phyloP scores from a whole-genome alignment of 2,888 invertebrate genomes.

The Ormyrus labotus region DNA sequence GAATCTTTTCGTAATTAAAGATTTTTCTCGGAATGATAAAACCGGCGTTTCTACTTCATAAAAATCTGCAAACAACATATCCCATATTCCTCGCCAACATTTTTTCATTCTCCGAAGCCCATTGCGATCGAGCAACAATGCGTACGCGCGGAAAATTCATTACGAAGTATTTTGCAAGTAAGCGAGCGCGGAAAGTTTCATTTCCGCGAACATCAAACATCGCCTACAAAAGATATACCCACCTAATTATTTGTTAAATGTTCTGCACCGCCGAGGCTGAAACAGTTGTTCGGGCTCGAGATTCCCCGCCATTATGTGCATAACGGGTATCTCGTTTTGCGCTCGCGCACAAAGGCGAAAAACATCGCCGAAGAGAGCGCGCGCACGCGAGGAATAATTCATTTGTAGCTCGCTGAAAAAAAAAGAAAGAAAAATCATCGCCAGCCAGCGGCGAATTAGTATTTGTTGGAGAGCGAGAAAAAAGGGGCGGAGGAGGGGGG shows the following conservation, averaged over 20 bases:
- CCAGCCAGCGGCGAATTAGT: background rate
- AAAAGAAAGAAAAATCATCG: conserved; percentile 13
- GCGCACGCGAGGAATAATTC: conserved; percentile 9
- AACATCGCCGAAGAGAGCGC: conserved; percentile 18
- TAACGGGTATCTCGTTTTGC: conserved; percentile 26
- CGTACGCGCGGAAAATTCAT: background rate
- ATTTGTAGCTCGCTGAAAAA: conserved; percentile 12
- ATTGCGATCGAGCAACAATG: conserved; percentile 3
- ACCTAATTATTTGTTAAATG: conserved; percentile 44
- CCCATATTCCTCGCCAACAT: background rate
- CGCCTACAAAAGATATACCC: conserved; percentile 19
- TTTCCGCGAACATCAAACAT: conserved; percentile 30
- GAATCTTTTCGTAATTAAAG: too few relatives aligned
- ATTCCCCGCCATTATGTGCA: conserved; percentile 24
- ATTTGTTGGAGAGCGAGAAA: background rate
- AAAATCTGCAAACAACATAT: too few relatives aligned
- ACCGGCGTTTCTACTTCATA: too few relatives aligned
- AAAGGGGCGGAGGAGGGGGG: background rate
- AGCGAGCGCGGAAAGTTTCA: conserved; percentile 1
- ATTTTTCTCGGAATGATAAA: too few relatives aligned
- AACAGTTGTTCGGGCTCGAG: conserved; percentile 24
- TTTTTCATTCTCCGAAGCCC: background rate
- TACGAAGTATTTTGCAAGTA: conserved; percentile 3
- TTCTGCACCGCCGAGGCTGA: conserved; percentile 4
- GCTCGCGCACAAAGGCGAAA: conserved; percentile 23